phyloP scores from a whole-genome alignment of 2,797 vertebrate genomes.

The Myotis vivesi region DNA sequence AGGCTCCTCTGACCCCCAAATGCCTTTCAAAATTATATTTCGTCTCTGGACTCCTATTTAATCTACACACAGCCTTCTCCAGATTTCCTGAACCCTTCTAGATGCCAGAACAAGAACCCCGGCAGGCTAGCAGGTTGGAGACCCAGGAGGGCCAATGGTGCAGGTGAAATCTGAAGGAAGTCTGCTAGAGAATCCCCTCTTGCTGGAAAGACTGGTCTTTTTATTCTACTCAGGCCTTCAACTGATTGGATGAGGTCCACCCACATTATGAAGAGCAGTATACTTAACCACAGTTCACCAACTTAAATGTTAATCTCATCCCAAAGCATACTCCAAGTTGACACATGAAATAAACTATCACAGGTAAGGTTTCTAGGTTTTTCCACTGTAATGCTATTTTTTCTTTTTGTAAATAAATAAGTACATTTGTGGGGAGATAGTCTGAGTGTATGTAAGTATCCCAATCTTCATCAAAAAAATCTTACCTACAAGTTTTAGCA shows the following conservation, averaged over 20 bases:
- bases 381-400: neutral
- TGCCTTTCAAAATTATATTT: too few species aligned
- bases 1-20: too few species aligned
- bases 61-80: too few species aligned
- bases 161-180: neutral
- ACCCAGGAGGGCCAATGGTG: too few species aligned
- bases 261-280: neutral
- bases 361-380: neutral
- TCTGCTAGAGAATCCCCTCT: neutral
- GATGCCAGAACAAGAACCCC: too few species aligned
- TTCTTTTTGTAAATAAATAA: neutral
- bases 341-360: neutral
- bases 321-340: neutral
- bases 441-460: neutral
- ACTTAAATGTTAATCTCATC: neutral
- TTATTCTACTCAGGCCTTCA: neutral
- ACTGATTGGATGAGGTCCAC: neutral
- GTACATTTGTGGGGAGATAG: neutral
- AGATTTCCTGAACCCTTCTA: too few species aligned
- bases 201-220: neutral
- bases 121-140: neutral
- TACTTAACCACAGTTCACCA: neutral
- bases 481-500: neutral
- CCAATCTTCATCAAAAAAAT: neutral
- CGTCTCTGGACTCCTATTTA: too few species aligned